Evolutionary conservation across 2,888 invertebrate genomes (phyloP).

Genomic region (Mayetiola destructor): DNA sequence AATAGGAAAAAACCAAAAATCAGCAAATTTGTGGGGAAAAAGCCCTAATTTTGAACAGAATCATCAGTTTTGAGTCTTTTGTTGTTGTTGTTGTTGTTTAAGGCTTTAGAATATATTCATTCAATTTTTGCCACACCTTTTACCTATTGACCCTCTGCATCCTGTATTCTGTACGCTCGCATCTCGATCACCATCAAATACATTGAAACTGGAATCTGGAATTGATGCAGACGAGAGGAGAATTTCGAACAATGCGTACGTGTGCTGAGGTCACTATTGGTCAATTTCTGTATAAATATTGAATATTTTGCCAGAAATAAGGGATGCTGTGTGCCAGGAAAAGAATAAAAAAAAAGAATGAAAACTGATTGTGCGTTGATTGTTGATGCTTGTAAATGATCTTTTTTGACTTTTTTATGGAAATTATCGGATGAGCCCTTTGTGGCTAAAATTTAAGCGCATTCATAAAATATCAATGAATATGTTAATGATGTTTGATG

Average conservation of each 20-base stretch:
- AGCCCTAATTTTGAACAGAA: background rate
- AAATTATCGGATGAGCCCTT: background rate
- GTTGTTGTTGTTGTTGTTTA: background rate
- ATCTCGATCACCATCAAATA: no score
- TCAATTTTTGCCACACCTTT: conserved; percentile 6
- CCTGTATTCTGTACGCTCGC: background rate
- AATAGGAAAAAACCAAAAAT: no score
- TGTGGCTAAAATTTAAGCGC: background rate
- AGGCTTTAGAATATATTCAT: background rate
- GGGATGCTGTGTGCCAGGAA: conserved; percentile 8
- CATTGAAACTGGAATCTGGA: conserved; percentile 1
- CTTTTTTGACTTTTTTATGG: background rate
- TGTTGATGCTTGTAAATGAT: background rate
- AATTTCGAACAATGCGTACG: no score
- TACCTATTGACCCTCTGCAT: conserved; percentile 11
- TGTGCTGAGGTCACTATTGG: background rate
- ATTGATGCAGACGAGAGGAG: conserved; percentile 3
- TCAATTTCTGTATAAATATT: background rate
- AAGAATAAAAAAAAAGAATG: background rate
- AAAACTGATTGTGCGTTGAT: no score
- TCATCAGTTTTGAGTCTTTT: background rate
- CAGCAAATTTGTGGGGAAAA: no score
- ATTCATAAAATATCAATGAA: background rate
- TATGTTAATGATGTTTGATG: no score
- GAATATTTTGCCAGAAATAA: no score